Evolutionary conservation across 2,888 invertebrate species (phyloP).

Genomic region (Heptascelio sp.): DNA sequence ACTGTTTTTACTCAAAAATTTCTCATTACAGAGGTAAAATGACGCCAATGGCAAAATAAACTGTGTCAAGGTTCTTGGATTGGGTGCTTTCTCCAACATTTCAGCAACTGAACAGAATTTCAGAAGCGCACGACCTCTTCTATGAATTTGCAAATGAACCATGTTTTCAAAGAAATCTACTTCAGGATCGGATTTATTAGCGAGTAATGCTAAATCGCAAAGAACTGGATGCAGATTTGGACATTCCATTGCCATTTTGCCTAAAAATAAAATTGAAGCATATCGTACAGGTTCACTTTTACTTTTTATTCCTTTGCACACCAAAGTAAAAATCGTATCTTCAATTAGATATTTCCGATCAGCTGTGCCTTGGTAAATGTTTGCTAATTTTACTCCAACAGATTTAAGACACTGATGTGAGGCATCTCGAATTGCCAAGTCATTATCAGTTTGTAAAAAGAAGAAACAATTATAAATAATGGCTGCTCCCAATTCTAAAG

Average conservation of each 20-base stretch:
- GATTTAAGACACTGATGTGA: slow-evolving; percentile 90
- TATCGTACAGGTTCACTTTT: slow-evolving; percentile 91
- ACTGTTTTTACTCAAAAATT: slow-evolving; percentile 92
- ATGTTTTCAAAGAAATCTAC: slow-evolving; percentile 98
- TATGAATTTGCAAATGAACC: slow-evolving; percentile 95
- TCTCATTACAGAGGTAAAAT: slow-evolving; percentile 93
- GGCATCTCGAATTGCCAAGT: slow-evolving; percentile 94
- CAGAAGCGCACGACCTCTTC: slow-evolving; percentile 94
- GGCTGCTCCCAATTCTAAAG: slow-evolving; percentile 89
- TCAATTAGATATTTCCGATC: slow-evolving; percentile 91
- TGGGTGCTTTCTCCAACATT: slow-evolving; percentile 87
- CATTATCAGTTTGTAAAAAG: slow-evolving; percentile 93
- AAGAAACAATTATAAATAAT: slow-evolving; percentile 95
- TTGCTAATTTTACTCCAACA: slow-evolving; percentile 89
- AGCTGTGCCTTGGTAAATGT: slow-evolving; percentile 85
- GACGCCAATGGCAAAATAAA: slow-evolving; percentile 96
- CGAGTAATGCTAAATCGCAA: slow-evolving; percentile 89
- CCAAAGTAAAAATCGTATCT: slow-evolving; percentile 91
- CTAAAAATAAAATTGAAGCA: slow-evolving; percentile 94
- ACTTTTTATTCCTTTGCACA: slow-evolving; percentile 91
- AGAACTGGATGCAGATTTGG: slow-evolving; percentile 90
- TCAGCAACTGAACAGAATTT: slow-evolving; percentile 91
- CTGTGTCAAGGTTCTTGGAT: slow-evolving; percentile 92
- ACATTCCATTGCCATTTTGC: slow-evolving; percentile 92
- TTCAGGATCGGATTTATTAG: slow-evolving; percentile 92